Base-by-base conservation (phyloP, 2,888 invertebrate genomes). In the Andricus curvator region DNA sequence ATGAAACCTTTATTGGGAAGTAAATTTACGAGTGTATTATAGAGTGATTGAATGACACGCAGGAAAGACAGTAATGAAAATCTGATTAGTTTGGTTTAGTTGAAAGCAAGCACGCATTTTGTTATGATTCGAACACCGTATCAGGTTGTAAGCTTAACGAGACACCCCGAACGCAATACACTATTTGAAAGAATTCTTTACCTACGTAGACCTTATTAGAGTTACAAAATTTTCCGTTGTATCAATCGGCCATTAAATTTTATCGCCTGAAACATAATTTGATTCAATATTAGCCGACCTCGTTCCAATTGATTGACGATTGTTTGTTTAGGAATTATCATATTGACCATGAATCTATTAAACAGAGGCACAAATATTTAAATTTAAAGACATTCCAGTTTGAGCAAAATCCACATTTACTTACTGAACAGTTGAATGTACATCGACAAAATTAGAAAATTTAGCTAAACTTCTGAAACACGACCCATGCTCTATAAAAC, bases 211-310 rank as follows among this genome's bases (percentile, higher is more conserved):
- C 85, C 86, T 83, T 89, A 91, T 82, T 89, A 89, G 89, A 88
- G 88, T 84, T 89, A 90, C 84, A 88, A 90, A 86, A 90, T 88
- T 89, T 88, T 88, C 88, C 91, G 87, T 89, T 86, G 83, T 88
- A 89, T 89, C 88, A 89, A 87, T 91, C 90, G 88, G 89, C 90
- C 91, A 89, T 88, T 88, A 88, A 88, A 88, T 87, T 90, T 89
- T 92, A 91, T 86, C 88, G 90, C 90, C 91, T 92, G 92, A 90
- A 92, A 92, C 91, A 92, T 89, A 92, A 90, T 90, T 88, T 86
- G 86, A 83, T 84, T 70, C 22, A 44, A 79, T 82, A 76, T 74
- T 74, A 74, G 74, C 74, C 33, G 33, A 51, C 17, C 56, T 33
- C 33, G 13, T 33, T 81, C 78, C 79, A 79, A 80, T 83, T 77